phyloP scores from a whole-genome alignment of 2,888 invertebrate genomes.

The Acrobasis suavella region DNA sequence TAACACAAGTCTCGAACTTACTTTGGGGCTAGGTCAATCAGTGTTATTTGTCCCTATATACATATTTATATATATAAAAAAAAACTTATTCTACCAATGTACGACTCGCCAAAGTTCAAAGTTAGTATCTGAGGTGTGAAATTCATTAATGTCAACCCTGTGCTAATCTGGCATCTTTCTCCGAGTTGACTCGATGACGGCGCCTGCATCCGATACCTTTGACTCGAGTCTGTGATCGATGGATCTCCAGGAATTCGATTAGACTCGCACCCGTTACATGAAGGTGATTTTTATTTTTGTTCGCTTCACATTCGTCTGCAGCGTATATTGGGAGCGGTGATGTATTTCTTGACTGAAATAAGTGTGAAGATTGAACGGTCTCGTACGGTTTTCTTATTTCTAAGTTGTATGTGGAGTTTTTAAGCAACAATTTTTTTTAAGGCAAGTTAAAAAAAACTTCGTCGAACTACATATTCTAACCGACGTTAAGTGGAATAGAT shows the following conservation, averaged over 20 bases:
- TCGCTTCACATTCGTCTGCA: constrained; percentile 23
- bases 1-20: too few relatives aligned
- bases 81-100: too few relatives aligned
- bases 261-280: constrained; percentile 11
- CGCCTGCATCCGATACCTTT: constrained; percentile 21
- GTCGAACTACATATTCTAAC: too few relatives aligned
- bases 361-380: constrained; percentile 4
- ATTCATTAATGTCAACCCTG: background rate
- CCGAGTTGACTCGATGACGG: constrained; percentile 8
- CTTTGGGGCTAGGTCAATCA: too few relatives aligned
- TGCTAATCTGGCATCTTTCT: background rate
- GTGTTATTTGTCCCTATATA: too few relatives aligned
- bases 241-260: constrained; percentile 16
- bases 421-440: too few relatives aligned
- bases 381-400: background rate
- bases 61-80: too few relatives aligned
- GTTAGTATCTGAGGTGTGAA: too few relatives aligned
- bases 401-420: too few relatives aligned
- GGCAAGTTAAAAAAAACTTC: too few relatives aligned
- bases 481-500: too few relatives aligned
- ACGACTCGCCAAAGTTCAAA: too few relatives aligned
- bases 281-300: constrained; percentile 20
- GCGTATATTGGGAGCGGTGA: constrained; percentile 21
- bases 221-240: constrained; percentile 21
- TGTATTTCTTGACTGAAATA: constrained; percentile 9